Percentiles rank a stretch among this genome's conserved stretches.
Evolutionary conservation across 2,888 invertebrate genomes (phyloP).

Genomic region (Acrobasis suavella): DNA sequence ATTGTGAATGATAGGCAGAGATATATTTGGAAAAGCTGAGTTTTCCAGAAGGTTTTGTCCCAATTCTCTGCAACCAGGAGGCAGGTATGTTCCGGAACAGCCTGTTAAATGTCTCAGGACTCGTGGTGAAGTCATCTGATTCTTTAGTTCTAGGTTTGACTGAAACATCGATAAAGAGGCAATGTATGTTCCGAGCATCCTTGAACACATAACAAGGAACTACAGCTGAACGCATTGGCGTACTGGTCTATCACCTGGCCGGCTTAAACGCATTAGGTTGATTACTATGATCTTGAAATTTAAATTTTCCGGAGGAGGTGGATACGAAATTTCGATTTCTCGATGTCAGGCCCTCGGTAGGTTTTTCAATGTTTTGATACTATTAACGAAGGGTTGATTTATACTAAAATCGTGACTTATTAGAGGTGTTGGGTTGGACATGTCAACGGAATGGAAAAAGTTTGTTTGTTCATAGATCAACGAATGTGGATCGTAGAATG

Average conservation of each 20-base stretch:
- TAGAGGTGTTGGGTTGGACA: neutral
- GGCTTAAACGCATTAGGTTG: slow-evolving; percentile 15
- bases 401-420: neutral
- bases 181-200: too few species aligned
- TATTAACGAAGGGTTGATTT: neutral
- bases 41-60: too few species aligned
- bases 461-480: slow-evolving; percentile 21
- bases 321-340: neutral
- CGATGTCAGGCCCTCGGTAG: neutral
- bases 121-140: too few species aligned
- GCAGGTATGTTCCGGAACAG: too few species aligned
- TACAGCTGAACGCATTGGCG: too few species aligned
- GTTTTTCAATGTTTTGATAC: neutral
- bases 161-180: too few species aligned
- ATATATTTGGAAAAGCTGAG: too few species aligned
- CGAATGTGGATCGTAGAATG: neutral
- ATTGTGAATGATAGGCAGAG: too few species aligned
- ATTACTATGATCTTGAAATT: neutral
- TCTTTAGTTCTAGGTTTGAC: too few species aligned
- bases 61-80: too few species aligned
- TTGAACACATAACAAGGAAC: too few species aligned
- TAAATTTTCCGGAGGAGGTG: neutral
- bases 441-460: slow-evolving; percentile 26
- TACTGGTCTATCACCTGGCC: slow-evolving; percentile 27
- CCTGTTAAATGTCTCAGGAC: too few species aligned